A percentile compares a stretch with the other conserved stretches of the same genome.
These are phyloP conservation scores for Ceramica pisi DNA, from an alignment of 2,888 invertebrate genomes.

Conservation along the genomic window DNA sequence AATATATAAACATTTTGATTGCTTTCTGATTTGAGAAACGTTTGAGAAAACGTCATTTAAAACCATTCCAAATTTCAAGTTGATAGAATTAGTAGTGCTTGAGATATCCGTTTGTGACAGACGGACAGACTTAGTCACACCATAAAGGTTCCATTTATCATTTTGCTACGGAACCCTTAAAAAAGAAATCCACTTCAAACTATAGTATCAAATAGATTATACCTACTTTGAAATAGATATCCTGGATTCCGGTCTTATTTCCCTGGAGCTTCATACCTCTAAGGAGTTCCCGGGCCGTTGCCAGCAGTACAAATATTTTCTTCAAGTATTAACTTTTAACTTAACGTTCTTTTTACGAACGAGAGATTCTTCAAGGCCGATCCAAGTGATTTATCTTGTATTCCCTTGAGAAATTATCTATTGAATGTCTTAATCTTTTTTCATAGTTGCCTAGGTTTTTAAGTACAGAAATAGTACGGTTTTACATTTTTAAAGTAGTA, in stretches of 20 bases:
- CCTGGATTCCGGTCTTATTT: slow-evolving; percentile 22
- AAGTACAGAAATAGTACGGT: too few species aligned
- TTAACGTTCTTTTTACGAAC: slow-evolving; percentile 5
- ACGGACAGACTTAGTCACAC: too few species aligned
- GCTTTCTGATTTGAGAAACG: too few species aligned
- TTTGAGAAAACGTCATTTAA: too few species aligned
- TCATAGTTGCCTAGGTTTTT: neutral
- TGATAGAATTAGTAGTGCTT: too few species aligned
- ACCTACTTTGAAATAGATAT: slow-evolving; percentile 6
- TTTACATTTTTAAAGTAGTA: too few species aligned
- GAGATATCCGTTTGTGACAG: too few species aligned
- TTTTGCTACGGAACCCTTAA: too few species aligned
- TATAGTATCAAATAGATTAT: neutral
- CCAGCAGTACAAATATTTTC: slow-evolving; percentile 30
- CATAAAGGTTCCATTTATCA: too few species aligned
- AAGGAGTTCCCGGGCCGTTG: neutral
- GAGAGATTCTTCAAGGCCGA: slow-evolving; percentile 7
- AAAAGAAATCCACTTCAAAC: neutral
- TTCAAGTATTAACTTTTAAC: slow-evolving; percentile 29
- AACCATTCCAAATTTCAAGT: too few species aligned
- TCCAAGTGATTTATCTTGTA: slow-evolving; percentile 26
- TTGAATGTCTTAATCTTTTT: neutral
- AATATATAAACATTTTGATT: too few species aligned
- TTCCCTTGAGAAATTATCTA: slow-evolving; percentile 22
- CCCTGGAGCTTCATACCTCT: slow-evolving; percentile 26